These are phyloP conservation scores for Epistrophella euchroma DNA, from an alignment of 2,888 invertebrate genomes.

Conservation along the genomic window DNA sequence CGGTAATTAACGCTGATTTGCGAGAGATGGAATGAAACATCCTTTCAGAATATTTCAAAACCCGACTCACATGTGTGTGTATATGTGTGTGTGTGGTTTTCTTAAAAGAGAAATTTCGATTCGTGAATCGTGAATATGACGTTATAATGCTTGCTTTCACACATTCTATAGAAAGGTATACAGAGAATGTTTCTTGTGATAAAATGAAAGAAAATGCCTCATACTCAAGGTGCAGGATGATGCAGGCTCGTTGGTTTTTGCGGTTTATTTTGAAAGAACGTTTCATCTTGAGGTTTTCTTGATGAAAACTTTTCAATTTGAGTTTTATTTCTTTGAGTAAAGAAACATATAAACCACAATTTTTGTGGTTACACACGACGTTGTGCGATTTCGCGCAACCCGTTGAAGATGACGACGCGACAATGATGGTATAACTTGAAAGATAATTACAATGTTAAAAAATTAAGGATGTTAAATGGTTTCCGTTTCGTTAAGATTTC, in stretches of 20 bases:
- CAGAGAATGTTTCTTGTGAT: neutral
- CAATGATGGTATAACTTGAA: neutral
- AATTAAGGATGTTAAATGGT: slow-evolving; percentile 48
- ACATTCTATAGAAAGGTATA: slow-evolving; percentile 1
- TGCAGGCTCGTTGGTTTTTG: slow-evolving; percentile 41
- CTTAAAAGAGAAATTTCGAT: slow-evolving; percentile 19
- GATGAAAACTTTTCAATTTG: slow-evolving; percentile 57
- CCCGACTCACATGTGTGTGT: neutral
- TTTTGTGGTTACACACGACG: slow-evolving; percentile 11
- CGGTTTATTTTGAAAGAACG: slow-evolving; percentile 42
- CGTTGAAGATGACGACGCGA: neutral
- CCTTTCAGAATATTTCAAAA: slow-evolving; percentile 38
- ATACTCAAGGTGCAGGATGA: slow-evolving; percentile 52
- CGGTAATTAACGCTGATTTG: slow-evolving; percentile 75
- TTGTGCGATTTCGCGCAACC: neutral
- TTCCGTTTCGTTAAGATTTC: slow-evolving; percentile 36
- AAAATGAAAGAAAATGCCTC: slow-evolving; percentile 19
- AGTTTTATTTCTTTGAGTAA: slow-evolving; percentile 22
- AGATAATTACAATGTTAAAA: slow-evolving; percentile 60
- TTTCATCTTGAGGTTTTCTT: slow-evolving; percentile 60
- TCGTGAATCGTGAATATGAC: neutral
- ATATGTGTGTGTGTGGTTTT: slow-evolving; percentile 29
- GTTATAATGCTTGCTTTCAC: slow-evolving; percentile 15
- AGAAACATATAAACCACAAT: neutral
- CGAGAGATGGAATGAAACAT: slow-evolving; percentile 22